Evolutionary conservation across 2,113 vertebrate species (phyloP), one percentile per base, ranked within the genome.

Genomic region (Malurus elegans): DNA sequence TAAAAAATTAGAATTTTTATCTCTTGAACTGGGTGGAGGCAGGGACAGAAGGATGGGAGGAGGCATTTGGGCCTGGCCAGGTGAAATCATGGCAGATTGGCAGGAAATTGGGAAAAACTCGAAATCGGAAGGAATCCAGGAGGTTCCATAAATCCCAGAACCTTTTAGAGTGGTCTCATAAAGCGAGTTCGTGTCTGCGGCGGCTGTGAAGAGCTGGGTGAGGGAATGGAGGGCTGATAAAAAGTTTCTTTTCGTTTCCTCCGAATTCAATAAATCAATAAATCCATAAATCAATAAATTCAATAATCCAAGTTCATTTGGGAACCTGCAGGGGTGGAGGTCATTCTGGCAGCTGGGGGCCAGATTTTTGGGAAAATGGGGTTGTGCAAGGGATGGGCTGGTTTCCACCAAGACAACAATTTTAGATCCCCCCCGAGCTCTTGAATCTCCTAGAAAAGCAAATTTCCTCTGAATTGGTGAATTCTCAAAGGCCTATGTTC

Each of bases 341-440:
- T 66, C 34, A 23, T 40, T 28, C 23, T 2, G 75, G 67, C 44
- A 76, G 71, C 58, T 74, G 47, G 19, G 18, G 18, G 7, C 4
- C 28, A 57, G 42, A 6, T 2, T 9, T 40, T 53, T 6, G 79
- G 28, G 66, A 42, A 47, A 88, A 25, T 3, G 15, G 11, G 29
- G 17, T 28, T 0, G 0, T 38, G 12, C 7, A 10, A 48, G 48
- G 56, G 45, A 14, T 14, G 18, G 12, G 51, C 12, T 31, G 10
- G 19, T 17, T 8, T n/a, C 53, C 28, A 70, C 1, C 36, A 14
- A 83, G 56, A 20, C 29, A 62, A 2, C 20, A n/a, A 25, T 53
- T 90, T 67, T 26, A 19, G 32, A 15, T 9, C 18, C 20, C 14
- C 36, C 45, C 64, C n/a, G 34, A 61, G 5, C 42, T 54, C 51